A percentile compares a stretch with the other conserved stretches of the same genome.
Conservation (phyloP, 1,140 invertebrate species). For the Pachypeltis micranthus region DNA sequence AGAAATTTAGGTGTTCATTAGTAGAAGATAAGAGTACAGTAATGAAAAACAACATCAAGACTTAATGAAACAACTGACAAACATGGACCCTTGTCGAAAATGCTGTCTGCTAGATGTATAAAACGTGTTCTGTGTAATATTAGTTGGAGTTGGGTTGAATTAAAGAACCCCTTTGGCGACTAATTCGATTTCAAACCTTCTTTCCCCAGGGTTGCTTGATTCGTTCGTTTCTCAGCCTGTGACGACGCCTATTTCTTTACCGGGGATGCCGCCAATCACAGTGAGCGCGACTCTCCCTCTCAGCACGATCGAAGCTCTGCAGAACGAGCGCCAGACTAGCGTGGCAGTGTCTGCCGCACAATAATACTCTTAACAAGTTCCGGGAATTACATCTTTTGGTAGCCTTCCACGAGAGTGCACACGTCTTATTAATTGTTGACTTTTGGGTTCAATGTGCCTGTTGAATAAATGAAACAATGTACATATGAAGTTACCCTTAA, state of each 20-base stretch:
- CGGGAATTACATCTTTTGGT: no score
- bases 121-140: no score
- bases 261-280: conserved; percentile 71
- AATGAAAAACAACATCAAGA: no score
- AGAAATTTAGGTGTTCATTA: no score
- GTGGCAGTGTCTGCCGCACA: conserved; percentile 11
- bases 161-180: no score
- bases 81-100: no score
- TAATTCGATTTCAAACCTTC: conserved; percentile 15
- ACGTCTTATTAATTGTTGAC: no score
- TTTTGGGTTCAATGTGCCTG: background rate
- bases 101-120: no score
- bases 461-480: background rate
- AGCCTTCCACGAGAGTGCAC: no score
- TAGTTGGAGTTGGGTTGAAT: no score
- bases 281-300: conserved; percentile 55
- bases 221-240: conserved; percentile 36
- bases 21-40: no score
- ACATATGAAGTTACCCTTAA: background rate
- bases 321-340: conserved; percentile 21
- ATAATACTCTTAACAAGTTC: background rate
- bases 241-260: conserved; percentile 59
- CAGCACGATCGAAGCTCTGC: conserved; percentile 30
- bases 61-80: no score
- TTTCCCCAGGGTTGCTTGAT: conserved; percentile 25